These are phyloP conservation scores for Rhea americana DNA, from an alignment of 2,113 vertebrate species.

Conservation along the genomic window DNA sequence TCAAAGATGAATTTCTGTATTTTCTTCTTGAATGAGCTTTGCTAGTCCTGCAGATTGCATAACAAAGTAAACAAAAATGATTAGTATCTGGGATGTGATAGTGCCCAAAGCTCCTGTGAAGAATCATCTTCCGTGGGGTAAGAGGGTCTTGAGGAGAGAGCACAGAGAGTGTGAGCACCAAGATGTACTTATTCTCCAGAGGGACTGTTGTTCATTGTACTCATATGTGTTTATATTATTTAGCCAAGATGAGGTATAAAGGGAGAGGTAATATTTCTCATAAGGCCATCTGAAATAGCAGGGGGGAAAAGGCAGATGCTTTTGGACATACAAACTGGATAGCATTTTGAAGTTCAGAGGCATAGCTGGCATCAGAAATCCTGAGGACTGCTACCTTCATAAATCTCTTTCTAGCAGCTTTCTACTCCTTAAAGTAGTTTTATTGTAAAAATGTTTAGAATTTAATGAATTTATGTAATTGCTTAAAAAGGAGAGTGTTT, in stretches of 20 bases:
- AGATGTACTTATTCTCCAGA: background rate
- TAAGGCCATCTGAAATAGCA: background rate
- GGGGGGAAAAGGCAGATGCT: background rate
- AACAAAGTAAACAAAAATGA: background rate
- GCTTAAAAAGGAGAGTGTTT: background rate
- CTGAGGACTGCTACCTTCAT: background rate
- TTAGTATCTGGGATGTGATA: background rate
- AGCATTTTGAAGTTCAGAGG: background rate
- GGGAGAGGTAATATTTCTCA: background rate
- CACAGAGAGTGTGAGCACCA: background rate
- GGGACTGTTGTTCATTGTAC: background rate
- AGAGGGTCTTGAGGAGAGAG: background rate
- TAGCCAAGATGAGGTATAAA: background rate
- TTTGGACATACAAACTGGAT: background rate
- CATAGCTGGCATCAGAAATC: background rate
- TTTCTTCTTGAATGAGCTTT: constrained; percentile 20
- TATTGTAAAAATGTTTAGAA: background rate
- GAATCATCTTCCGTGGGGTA: background rate
- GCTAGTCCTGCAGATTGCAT: background rate
- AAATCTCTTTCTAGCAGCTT: background rate
- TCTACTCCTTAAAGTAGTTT: background rate
- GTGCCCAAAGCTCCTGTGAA: background rate
- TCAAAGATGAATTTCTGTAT: background rate
- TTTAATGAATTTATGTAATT: background rate
- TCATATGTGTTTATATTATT: background rate